These are phyloP conservation scores for Ophraella communa DNA, from an alignment of 2,888 invertebrate species.

Conservation along the genomic window DNA sequence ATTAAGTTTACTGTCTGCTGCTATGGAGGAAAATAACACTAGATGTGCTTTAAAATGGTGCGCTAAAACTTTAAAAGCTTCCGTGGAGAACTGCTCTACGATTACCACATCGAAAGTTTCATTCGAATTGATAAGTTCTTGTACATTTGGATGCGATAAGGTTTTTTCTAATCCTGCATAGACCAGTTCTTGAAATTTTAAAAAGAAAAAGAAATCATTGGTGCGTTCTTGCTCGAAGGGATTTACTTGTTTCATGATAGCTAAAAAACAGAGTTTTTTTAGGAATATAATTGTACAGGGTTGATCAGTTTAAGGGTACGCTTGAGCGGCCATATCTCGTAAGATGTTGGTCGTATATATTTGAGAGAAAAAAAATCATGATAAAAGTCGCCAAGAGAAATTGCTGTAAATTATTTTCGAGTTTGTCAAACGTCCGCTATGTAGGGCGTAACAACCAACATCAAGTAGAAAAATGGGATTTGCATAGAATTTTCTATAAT, in stretches of 20 bases:
- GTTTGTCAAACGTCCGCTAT: no score
- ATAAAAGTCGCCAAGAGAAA: no score
- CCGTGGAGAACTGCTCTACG: conserved; percentile 10
- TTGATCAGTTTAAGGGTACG: no score
- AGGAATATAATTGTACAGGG: no score
- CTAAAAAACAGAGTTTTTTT: not conserved
- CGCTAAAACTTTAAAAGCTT: conserved; percentile 17
- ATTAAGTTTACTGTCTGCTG: conserved; percentile 19
- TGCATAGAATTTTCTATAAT: no score
- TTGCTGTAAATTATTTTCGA: no score
- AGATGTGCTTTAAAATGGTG: conserved; percentile 23
- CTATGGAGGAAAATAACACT: conserved; percentile 10
- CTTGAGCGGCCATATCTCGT: no score
- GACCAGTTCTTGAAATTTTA: not conserved
- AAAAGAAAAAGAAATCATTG: conserved; percentile 9
- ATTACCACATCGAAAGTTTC: conserved; percentile 18
- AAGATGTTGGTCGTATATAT: no score
- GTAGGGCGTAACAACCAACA: no score
- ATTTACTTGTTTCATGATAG: conserved; percentile 7
- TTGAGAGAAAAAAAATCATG: no score
- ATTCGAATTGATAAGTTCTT: conserved; percentile 9
- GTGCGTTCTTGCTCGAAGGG: not conserved
- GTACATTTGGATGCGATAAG: conserved; percentile 2
- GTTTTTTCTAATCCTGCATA: not conserved
- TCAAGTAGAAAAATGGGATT: no score